Base-by-base conservation (phyloP, 2,113 vertebrate genomes). In the Mesoclemmys tuberculata region DNA sequence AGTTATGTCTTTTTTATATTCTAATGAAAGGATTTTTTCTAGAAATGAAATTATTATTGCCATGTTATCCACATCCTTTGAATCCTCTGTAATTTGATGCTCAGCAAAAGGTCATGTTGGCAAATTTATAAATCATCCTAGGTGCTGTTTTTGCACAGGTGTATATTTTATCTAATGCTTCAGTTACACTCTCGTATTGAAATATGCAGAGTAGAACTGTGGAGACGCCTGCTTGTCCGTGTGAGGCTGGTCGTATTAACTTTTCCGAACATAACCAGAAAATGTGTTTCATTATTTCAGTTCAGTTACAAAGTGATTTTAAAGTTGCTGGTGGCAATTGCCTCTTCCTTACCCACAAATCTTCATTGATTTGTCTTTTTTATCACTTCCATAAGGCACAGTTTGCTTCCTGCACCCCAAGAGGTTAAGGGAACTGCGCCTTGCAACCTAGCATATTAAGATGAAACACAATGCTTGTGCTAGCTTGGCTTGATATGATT, bases 1-100 rank as follows among this genome's bases (percentile, higher is more conserved):
- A 95, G 93, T 96, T 97, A 95, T 93, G 89, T 92, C 93, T 56
- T 90, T 93, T 92, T 92, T 90, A 88, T 88, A 90, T 95, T 94
- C 94, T 92, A 96, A 92, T 94, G 96, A 94, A 96, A 96, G 95
- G 90, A 58, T 95, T 96, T 96, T 97, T 97, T 97, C 96, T 94
- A 95, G 94, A 96, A 94, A 95, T 95, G 81, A 96, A 97, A 95
- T 97, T 90, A 97, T 96, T 94, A 92, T 94, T 95, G 94, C 96
- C 96, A 90, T 92, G 96, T 85, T 93, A 82, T 95, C 90, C 80
- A 2, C 94, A 87, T 96, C 94, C 94, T 96, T 96, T 92, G 90
- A 92, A 91, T 96, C 92, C 96, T 91, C 79, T 77, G 89, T 95
- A 95, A 96, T 96, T 86, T 95, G 93, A 94, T 97, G 96, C 91